Evolutionary conservation across 2,113 vertebrate species (phyloP).

Genomic region (Lycaon pictus): DNA sequence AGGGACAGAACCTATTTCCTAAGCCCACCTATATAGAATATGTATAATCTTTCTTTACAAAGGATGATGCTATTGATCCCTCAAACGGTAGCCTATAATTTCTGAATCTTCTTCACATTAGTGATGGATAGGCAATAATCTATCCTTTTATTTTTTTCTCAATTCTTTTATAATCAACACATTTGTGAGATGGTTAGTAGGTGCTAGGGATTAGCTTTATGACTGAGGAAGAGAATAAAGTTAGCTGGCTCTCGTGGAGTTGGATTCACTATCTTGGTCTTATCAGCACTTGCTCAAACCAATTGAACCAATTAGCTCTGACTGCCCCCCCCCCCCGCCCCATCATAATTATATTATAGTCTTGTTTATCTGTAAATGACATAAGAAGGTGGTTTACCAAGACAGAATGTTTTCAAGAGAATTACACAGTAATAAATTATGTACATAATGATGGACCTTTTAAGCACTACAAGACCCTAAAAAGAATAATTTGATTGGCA

Average conservation of each 20-base stretch:
- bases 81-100: not conserved
- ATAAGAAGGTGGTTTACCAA: slow-evolving; percentile 56
- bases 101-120: slow-evolving; percentile 13
- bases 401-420: slow-evolving; percentile 55
- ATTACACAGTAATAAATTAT: slow-evolving; percentile 69
- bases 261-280: not conserved
- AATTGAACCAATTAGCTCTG: slow-evolving; percentile 34
- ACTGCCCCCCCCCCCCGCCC: not conserved
- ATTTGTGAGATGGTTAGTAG: slow-evolving; percentile 4
- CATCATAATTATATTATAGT: slow-evolving; percentile 6
- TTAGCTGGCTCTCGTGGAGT: not conserved
- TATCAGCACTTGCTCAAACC: slow-evolving; percentile 61
- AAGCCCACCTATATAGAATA: not conserved
- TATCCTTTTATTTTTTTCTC: too few species aligned
- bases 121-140: not conserved
- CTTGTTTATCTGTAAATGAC: slow-evolving; percentile 70
- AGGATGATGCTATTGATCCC: not conserved
- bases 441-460: slow-evolving; percentile 60
- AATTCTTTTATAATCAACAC: not conserved
- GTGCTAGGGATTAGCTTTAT: not conserved
- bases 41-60: not conserved
- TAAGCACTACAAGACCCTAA: slow-evolving; percentile 18
- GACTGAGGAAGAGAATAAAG: slow-evolving; percentile 49
- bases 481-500: slow-evolving; percentile 56
- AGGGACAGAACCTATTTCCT: slow-evolving; percentile 30